These are phyloP conservation scores for Guaruba guarouba DNA, from an alignment of 2,113 vertebrate species.

Conservation along the genomic window DNA sequence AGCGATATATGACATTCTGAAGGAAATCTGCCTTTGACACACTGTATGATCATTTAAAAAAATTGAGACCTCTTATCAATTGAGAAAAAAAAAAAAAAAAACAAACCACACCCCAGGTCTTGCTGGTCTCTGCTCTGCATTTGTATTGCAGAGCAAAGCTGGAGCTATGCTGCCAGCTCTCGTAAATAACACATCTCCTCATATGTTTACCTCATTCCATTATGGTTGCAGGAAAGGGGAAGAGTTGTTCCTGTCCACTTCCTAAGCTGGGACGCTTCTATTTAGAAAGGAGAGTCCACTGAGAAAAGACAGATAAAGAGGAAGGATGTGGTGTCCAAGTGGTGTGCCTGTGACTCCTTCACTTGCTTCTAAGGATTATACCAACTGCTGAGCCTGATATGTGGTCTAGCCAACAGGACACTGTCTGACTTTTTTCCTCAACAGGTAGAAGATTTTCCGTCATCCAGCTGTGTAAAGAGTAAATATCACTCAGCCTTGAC, in stretches of 20 bases:
- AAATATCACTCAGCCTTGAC: not conserved
- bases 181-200: not conserved
- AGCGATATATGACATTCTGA: not conserved
- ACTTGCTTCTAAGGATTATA: not conserved
- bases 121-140: not conserved
- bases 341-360: not conserved
- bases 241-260: not conserved
- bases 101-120: not conserved
- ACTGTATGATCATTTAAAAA: not conserved
- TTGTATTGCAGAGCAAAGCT: not conserved
- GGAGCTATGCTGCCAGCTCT: not conserved
- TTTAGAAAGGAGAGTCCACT: not conserved
- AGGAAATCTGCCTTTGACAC: conserved; percentile 41
- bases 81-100: rapidly evolving
- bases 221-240: not conserved
- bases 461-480: not conserved
- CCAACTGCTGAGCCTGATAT: not conserved
- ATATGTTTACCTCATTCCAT: not conserved
- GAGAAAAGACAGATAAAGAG: not conserved
- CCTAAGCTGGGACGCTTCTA: not conserved
- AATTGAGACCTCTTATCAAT: not conserved
- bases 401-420: not conserved
- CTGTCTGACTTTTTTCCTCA: not conserved
- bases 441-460: not conserved
- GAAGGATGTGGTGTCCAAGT: not conserved